These are phyloP conservation scores for Stomatorhinus walkeri DNA, from an alignment of 2,797 vertebrate species.

Conservation along the genomic window DNA sequence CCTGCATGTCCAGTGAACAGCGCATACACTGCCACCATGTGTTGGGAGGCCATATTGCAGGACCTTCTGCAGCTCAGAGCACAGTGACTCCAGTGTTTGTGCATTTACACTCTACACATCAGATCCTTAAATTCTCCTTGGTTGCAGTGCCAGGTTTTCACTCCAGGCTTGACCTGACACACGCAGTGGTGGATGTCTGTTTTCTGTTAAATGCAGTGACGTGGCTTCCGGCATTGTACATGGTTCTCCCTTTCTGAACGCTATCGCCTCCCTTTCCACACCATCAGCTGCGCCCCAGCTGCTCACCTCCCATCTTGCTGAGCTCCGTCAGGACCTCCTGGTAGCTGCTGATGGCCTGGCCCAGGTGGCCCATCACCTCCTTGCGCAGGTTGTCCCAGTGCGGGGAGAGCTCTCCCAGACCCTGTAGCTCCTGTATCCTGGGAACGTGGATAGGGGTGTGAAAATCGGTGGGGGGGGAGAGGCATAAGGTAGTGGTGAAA, in stretches of 20 bases:
- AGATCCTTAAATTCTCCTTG: not conserved
- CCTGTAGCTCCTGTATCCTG: constrained; percentile 87
- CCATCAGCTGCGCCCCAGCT: no score
- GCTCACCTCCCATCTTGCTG: constrained; percentile 78
- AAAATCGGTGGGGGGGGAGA: not conserved
- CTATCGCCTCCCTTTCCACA: not conserved
- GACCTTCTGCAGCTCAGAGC: not conserved
- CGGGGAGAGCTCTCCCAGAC: constrained; percentile 87
- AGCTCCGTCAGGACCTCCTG: constrained; percentile 85
- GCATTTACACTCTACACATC: not conserved
- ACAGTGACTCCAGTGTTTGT: not conserved
- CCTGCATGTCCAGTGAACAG: not conserved
- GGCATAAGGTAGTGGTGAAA: not conserved
- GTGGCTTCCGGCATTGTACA: not conserved
- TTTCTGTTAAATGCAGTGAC: not conserved
- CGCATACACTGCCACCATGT: not conserved
- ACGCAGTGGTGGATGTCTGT: not conserved
- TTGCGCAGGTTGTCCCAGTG: constrained; percentile 94
- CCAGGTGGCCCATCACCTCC: constrained; percentile 82
- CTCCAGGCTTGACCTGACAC: not conserved
- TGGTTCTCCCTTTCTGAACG: not conserved
- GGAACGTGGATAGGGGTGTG: not conserved
- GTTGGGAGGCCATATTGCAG: not conserved
- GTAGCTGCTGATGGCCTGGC: constrained; percentile 79
- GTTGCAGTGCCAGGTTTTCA: not conserved